Percentiles rank a stretch among this genome's conserved stretches.
Conservation (phyloP, 2,113 vertebrate species). For the Paradoxurus hermaphroditus region DNA sequence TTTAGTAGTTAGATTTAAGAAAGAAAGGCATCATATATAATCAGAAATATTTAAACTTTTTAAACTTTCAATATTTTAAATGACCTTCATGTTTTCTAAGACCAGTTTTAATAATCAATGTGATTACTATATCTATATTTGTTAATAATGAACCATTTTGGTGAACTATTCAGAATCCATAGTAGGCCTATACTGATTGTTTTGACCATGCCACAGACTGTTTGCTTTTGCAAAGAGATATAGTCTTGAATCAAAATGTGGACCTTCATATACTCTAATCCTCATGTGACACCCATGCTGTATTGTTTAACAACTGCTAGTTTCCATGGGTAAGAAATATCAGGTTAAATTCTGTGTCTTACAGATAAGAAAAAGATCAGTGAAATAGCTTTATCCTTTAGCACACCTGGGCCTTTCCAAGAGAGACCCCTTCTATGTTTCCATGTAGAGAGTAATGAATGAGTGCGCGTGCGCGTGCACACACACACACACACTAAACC, state of each 20-base stretch:
- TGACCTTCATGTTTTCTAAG: background rate
- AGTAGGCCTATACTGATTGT: background rate
- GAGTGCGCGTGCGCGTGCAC: background rate
- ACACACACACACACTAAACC: background rate
- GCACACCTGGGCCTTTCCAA: background rate
- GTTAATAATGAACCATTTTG: background rate
- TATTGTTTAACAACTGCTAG: background rate
- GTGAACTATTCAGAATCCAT: background rate
- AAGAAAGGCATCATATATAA: background rate
- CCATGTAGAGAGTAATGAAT: background rate
- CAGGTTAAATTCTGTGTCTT: background rate
- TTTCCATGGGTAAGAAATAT: background rate
- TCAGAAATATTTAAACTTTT: background rate
- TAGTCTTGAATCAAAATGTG: background rate
- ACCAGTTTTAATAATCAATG: background rate
- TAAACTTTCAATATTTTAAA: background rate
- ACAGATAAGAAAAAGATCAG: background rate
- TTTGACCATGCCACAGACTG: background rate
- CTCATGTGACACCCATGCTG: background rate
- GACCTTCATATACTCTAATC: background rate
- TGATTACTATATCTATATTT: background rate
- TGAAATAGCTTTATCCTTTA: background rate
- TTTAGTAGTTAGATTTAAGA: background rate
- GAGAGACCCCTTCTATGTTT: background rate
- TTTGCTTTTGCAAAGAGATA: background rate